Evolutionary conservation across 2,888 invertebrate species (phyloP).

Genomic region (Ichneumoninae sp.): DNA sequence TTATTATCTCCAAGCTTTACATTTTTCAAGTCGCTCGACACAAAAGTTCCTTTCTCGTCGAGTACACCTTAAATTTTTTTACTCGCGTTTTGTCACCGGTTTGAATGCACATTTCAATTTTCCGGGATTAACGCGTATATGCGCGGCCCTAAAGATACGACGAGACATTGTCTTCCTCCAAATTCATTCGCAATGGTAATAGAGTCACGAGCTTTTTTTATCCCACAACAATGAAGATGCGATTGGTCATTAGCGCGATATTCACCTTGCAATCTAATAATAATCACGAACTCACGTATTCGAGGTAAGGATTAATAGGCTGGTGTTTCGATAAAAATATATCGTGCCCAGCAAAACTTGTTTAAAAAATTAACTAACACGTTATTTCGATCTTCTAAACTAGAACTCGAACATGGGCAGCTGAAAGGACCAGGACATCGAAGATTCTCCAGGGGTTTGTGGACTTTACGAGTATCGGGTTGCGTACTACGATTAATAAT

Average conservation of each 20-base stretch:
- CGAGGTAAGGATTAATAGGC: conserved; percentile 1
- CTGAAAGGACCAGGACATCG: not conserved
- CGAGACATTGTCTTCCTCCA: not conserved
- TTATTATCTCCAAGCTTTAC: not conserved
- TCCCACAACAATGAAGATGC: not conserved
- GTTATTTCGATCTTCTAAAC: not conserved
- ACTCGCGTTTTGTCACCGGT: not conserved
- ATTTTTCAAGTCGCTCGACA: not conserved
- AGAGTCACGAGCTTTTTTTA: not conserved
- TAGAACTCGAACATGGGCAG: not conserved
- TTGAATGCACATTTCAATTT: not conserved
- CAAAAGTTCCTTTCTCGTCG: not conserved
- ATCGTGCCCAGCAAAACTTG: not conserved
- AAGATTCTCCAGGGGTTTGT: not conserved
- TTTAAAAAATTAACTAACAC: not conserved
- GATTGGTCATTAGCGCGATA: not conserved
- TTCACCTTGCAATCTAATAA: conserved; percentile 6
- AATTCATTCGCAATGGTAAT: not conserved
- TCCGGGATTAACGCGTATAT: not conserved
- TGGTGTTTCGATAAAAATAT: not conserved
- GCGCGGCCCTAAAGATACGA: not conserved
- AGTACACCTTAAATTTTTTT: not conserved
- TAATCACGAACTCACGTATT: not conserved
- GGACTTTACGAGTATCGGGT: not conserved
- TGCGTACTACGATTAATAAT: not conserved